phyloP scores from a whole-genome alignment of 2,797 vertebrate genomes.

The Protonibea diacanthus region DNA sequence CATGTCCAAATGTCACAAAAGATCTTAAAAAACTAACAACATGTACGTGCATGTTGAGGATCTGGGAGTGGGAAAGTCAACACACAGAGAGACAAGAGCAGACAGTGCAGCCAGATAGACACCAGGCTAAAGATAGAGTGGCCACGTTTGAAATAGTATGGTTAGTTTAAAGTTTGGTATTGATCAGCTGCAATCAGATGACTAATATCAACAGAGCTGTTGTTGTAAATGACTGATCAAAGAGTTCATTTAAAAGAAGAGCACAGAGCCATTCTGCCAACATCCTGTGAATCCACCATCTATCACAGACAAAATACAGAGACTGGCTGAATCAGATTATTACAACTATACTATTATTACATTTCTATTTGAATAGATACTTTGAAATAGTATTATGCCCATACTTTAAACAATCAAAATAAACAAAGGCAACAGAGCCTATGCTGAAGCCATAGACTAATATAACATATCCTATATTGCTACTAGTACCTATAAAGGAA shows the following conservation, averaged over 20 bases:
- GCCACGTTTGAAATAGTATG: neutral
- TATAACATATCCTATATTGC: neutral
- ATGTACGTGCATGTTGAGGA: too few species aligned
- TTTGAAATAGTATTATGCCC: neutral
- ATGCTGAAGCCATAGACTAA: neutral
- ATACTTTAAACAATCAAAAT: neutral
- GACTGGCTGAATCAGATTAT: neutral
- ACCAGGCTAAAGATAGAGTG: neutral
- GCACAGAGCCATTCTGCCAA: neutral
- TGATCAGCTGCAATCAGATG: constrained; percentile 4
- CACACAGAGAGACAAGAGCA: neutral
- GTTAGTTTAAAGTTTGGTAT: neutral
- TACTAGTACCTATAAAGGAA: neutral
- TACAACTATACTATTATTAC: neutral
- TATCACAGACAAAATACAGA: neutral
- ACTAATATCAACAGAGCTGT: neutral
- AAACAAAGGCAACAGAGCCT: neutral
- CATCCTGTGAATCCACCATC: neutral
- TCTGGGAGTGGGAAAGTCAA: neutral
- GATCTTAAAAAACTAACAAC: too few species aligned
- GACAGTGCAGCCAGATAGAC: neutral
- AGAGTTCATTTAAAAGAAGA: neutral
- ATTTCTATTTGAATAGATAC: neutral
- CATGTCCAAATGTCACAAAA: too few species aligned
- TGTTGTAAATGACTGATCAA: constrained; percentile 2